Conservation (phyloP, 2,797 vertebrate genomes). For the Fistularia commersonii region DNA sequence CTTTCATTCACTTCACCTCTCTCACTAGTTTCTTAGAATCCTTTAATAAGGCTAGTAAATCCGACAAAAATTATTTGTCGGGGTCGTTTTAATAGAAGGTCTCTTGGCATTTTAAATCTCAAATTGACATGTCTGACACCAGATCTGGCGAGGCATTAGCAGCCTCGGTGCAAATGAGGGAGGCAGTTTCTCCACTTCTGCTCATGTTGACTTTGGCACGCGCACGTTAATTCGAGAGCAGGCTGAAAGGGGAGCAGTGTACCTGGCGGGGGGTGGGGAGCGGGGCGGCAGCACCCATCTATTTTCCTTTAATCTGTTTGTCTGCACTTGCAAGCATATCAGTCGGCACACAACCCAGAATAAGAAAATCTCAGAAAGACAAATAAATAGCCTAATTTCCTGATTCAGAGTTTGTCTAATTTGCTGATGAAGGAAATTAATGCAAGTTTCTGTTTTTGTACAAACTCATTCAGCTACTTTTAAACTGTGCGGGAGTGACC, state of each 20-base stretch:
- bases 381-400: no score
- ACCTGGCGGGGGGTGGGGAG: slow-evolving; percentile 50
- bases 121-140: slow-evolving; percentile 45
- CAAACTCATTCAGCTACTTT: neutral
- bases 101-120: slow-evolving; percentile 23
- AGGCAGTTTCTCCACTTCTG: slow-evolving; percentile 58
- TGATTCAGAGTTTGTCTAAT: no score
- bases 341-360: no score
- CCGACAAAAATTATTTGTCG: slow-evolving; percentile 1
- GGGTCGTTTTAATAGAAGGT: slow-evolving; percentile 14
- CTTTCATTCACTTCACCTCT: no score
- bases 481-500: slow-evolving; percentile 30
- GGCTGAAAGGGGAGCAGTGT: slow-evolving; percentile 51
- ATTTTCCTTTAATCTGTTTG: slow-evolving; percentile 11
- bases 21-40: neutral
- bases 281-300: slow-evolving; percentile 17
- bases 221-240: slow-evolving; percentile 47
- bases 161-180: slow-evolving; percentile 59
- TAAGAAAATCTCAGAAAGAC: no score
- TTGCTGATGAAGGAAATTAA: no score
- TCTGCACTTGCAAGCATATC: slow-evolving; percentile 9
- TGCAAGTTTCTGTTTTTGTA: no score
- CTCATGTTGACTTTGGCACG: slow-evolving; percentile 69
- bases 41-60: neutral
- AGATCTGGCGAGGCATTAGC: slow-evolving; percentile 55